These are phyloP conservation scores for Sebastes oblongus DNA, from an alignment of 2,797 vertebrate genomes.

Conservation along the genomic window DNA sequence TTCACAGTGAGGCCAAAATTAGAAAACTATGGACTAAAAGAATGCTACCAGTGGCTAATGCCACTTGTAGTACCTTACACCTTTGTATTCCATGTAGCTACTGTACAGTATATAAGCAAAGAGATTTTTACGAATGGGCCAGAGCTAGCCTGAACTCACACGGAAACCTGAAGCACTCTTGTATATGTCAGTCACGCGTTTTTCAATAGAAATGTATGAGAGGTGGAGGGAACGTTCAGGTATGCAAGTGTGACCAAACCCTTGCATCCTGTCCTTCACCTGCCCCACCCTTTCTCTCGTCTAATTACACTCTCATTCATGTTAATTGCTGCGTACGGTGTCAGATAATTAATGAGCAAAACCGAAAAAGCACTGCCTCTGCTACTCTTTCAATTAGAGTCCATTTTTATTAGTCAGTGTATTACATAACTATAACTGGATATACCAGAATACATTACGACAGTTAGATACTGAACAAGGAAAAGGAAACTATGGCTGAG, in stretches of 20 bases:
- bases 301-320: not conserved
- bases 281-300: not conserved
- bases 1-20: not conserved
- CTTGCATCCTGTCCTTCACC: not conserved
- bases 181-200: not conserved
- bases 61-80: not conserved
- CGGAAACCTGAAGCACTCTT: not conserved
- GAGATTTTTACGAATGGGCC: not conserved
- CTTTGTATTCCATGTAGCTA: not conserved
- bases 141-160: not conserved
- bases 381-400: not conserved
- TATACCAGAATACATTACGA: not conserved
- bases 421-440: not conserved
- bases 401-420: not conserved
- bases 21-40: not conserved
- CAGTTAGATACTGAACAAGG: not conserved
- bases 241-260: not conserved
- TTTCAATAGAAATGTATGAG: not conserved
- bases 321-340: not conserved
- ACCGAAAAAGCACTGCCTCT: not conserved
- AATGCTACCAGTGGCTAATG: not conserved
- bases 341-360: conserved; percentile 13
- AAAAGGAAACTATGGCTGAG: not conserved
- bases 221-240: not conserved
- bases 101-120: not conserved